phyloP scores from a whole-genome alignment of 2,888 invertebrate genomes.

The Tiliacea citrago region DNA sequence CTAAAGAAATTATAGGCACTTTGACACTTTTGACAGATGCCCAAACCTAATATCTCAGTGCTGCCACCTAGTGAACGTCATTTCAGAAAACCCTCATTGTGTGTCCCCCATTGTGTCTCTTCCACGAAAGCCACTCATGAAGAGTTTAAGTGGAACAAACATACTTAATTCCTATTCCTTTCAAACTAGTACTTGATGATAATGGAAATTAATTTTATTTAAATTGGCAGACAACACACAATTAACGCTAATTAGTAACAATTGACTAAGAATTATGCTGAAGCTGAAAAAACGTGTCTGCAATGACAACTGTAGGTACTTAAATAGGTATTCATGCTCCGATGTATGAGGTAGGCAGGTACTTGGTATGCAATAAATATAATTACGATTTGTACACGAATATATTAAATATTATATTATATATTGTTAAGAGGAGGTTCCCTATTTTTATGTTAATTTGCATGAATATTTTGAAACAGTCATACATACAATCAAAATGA shows the following conservation, averaged over 20 bases:
- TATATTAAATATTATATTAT: not conserved
- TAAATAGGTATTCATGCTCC: not conserved
- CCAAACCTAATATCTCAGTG: too few species aligned
- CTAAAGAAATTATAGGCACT: too few species aligned
- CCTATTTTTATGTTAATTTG: too few species aligned
- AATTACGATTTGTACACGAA: not conserved
- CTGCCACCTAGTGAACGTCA: too few species aligned
- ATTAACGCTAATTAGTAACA: conserved; percentile 56
- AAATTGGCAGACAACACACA: conserved; percentile 54
- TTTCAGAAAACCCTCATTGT: too few species aligned
- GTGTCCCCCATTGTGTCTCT: not conserved
- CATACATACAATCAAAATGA: too few species aligned
- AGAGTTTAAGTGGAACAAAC: not conserved
- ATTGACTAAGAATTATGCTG: conserved; percentile 40
- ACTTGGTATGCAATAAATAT: not conserved
- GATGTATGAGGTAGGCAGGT: not conserved
- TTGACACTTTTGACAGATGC: too few species aligned
- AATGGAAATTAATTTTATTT: conserved; percentile 56
- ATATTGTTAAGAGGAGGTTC: too few species aligned
- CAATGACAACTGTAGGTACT: conserved; percentile 1
- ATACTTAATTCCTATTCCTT: not conserved
- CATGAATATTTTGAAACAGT: too few species aligned
- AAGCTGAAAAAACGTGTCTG: conserved; percentile 45
- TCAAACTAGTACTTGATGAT: conserved; percentile 2
- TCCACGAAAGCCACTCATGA: not conserved